A percentile compares a stretch with the other conserved stretches of the same genome.
These are phyloP conservation scores for Deilephila porcellus DNA, from an alignment of 2,888 invertebrate genomes.

Conservation along the genomic window DNA sequence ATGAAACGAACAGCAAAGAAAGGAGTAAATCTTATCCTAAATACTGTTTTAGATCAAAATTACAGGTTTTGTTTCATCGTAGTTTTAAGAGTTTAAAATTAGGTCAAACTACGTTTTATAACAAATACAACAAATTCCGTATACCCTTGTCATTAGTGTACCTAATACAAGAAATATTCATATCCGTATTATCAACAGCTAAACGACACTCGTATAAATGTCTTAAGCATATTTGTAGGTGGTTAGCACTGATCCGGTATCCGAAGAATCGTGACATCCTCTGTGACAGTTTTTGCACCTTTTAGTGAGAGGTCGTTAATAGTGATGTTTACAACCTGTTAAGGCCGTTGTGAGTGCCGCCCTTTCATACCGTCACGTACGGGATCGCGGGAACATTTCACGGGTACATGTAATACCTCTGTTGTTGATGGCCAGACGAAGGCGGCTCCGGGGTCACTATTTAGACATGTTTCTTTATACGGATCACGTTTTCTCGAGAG, in stretches of 20 bases:
- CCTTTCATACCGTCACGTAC: conserved; percentile 78
- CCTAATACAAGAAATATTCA: conserved; percentile 16
- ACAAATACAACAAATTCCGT: neutral
- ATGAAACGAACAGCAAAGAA: neutral
- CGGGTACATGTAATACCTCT: conserved; percentile 63
- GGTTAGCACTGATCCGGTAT: conserved; percentile 37
- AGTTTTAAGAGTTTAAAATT: too few species aligned
- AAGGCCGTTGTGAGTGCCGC: conserved; percentile 62
- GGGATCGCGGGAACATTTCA: conserved; percentile 60
- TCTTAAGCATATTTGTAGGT: conserved; percentile 33
- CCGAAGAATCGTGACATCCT: conserved; percentile 51
- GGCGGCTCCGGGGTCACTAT: conserved; percentile 54
- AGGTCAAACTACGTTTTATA: too few species aligned
- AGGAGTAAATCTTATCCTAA: neutral
- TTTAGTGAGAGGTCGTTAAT: conserved; percentile 70
- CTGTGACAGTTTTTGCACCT: conserved; percentile 69
- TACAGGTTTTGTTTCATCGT: too few species aligned
- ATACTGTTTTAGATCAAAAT: neutral
- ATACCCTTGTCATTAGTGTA: neutral
- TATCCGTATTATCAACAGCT: conserved; percentile 19
- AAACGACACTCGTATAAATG: conserved; percentile 34
- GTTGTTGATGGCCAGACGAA: conserved; percentile 66
- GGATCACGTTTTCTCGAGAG: conserved; percentile 81
- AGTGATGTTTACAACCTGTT: conserved; percentile 81
- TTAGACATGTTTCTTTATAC: conserved; percentile 63